Percentiles rank a stretch among this genome's conserved stretches.
phyloP scores from a whole-genome alignment of 1,140 invertebrate genomes.

The Mizuhopecten yessoensis region DNA sequence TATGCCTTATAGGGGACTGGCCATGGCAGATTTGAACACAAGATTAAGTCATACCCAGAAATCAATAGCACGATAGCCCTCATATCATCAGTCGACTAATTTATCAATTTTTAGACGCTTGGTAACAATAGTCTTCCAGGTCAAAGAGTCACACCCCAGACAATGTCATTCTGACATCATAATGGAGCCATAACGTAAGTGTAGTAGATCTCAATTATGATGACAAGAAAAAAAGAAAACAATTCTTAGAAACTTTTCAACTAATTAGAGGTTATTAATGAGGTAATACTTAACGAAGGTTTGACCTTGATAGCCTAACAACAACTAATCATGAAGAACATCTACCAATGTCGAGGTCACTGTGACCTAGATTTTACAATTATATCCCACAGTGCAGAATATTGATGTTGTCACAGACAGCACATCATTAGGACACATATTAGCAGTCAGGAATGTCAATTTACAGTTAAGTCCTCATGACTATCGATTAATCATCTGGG shows the following conservation, averaged over 20 bases:
- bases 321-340: too few relatives aligned
- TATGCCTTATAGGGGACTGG: not conserved
- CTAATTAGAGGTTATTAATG: too few relatives aligned
- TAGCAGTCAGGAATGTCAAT: conserved; percentile 25
- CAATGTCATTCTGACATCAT: not conserved
- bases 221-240: not conserved
- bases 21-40: not conserved
- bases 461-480: not conserved
- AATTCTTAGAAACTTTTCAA: not conserved
- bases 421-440: not conserved
- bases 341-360: not conserved
- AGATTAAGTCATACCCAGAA: not conserved
- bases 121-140: not conserved
- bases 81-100: not conserved
- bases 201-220: too few relatives aligned
- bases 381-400: not conserved
- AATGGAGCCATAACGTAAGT: not conserved
- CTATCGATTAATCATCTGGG: not conserved
- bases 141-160: not conserved
- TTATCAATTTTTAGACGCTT: not conserved
- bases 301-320: too few relatives aligned
- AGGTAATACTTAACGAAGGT: too few relatives aligned
- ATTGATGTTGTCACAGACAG: conserved; percentile 16
- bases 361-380: not conserved
- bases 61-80: not conserved